Evolutionary conservation across 1,140 invertebrate genomes (phyloP), one percentile per base, ranked within the genome.

Genomic region (Zophobas morio): DNA sequence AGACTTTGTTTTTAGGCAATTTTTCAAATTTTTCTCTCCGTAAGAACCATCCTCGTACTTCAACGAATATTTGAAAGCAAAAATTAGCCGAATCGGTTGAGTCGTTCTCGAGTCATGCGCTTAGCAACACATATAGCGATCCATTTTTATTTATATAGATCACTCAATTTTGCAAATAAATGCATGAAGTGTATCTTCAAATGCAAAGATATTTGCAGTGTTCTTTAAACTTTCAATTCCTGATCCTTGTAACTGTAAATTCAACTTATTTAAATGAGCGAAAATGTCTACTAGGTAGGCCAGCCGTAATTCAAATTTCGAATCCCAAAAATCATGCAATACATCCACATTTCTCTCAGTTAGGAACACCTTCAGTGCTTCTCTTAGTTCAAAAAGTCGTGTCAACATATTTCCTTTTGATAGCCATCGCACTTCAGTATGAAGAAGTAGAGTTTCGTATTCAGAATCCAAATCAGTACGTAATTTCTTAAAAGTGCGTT

Each of bases 321-420:
- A 42, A 40, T 81, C 37, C 56, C 47, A 80, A 39, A 76, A 79
- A 32, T 79, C 47, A 74, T 78, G 37, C 8, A 76, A 32, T 56
- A 79, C 74, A 5, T 78, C 51, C 75, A 74, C 70, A 34, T 79
- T 71, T 60, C 73, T 74, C 42, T 79, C 49, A 54, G 54, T 72
- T 74, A 70, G 56, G 37, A 78, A 78, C 47, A 81, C 34, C 35
- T 78, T n/a, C 42, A 81, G 56, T 54, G 80, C 73, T 40, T 75
- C 36, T 78, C 74, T 78, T 8, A 81, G 70, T 77, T 82, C 78
- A 47, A 75, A 80, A 37, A 84, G 77, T 49, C 81, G 77, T 46
- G 6, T 35, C 71, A 84, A 8, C 70, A 83, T 77, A 53, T 83
- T 83, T 34, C 81, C 84, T 80, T 78, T 83, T 20, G 82, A 83